Conservation (phyloP, 2,888 invertebrate species). For the Drosophila paranaensis region DNA sequence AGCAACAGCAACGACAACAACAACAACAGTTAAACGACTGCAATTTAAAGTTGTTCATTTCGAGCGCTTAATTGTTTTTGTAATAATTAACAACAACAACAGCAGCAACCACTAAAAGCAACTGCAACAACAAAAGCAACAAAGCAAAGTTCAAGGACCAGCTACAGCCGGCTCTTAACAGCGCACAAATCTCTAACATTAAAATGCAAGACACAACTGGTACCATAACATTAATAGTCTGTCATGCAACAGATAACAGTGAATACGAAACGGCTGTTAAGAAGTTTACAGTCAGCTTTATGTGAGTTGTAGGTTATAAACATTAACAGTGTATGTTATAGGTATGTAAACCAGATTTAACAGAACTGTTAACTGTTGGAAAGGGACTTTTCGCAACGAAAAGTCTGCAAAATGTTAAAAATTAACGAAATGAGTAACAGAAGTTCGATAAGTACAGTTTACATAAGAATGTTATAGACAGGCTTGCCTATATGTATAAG, state of each 20-base stretch:
- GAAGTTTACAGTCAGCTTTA: neutral
- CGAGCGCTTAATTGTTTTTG: slow-evolving; percentile 70
- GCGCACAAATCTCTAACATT: slow-evolving; percentile 24
- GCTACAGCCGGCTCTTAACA: slow-evolving; percentile 39
- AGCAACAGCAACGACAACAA: slow-evolving; percentile 37
- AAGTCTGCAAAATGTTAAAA: neutral
- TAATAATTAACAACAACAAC: slow-evolving; percentile 74
- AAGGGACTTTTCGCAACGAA: neutral
- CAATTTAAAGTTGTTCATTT: slow-evolving; percentile 77
- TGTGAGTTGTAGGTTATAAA: no score
- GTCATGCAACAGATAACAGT: slow-evolving; percentile 10
- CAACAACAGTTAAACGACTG: slow-evolving; percentile 64
- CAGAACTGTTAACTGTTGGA: neutral
- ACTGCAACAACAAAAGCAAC: slow-evolving; percentile 24
- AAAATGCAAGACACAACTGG: slow-evolving; percentile 50
- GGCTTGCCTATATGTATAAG: no score
- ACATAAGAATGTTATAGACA: no score
- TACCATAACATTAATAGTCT: slow-evolving; percentile 43
- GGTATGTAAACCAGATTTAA: neutral
- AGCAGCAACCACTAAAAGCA: slow-evolving; percentile 39
- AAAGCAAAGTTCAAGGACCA: slow-evolving; percentile 63
- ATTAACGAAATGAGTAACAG: neutral
- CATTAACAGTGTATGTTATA: neutral
- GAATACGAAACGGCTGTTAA: neutral
- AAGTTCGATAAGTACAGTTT: no score